These are phyloP conservation scores for Protonibea diacanthus DNA, from an alignment of 2,797 vertebrate genomes.

Conservation along the genomic window DNA sequence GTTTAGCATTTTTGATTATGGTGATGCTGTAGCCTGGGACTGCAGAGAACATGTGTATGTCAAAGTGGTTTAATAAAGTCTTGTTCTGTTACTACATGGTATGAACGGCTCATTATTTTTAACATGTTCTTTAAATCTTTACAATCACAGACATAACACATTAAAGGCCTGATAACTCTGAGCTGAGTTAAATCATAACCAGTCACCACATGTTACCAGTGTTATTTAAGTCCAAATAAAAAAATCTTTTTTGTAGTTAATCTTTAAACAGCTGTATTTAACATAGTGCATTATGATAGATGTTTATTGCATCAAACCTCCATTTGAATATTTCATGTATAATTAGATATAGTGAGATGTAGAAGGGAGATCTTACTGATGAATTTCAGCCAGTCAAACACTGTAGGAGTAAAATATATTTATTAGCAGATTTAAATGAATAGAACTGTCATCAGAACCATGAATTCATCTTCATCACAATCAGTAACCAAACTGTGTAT, in stretches of 20 bases:
- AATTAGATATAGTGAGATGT: background rate
- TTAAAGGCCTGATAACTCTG: background rate
- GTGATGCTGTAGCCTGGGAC: conserved; percentile 66
- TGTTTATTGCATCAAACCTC: background rate
- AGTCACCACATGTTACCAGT: background rate
- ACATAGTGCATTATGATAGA: background rate
- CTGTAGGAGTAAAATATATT: conserved; percentile 28
- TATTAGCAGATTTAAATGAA: conserved; percentile 38
- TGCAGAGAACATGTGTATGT: conserved; percentile 65
- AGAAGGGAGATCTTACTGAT: background rate
- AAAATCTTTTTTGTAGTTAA: no score
- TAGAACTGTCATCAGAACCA: background rate
- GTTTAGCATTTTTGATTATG: conserved; percentile 65
- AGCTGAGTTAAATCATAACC: no score
- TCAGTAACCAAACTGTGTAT: background rate
- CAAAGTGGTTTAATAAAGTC: conserved; percentile 78
- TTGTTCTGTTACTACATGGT: conserved; percentile 41
- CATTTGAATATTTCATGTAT: background rate
- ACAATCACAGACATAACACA: background rate
- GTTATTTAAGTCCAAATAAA: background rate
- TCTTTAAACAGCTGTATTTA: background rate
- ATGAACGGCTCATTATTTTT: background rate
- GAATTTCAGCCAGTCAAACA: background rate
- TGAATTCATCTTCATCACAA: background rate
- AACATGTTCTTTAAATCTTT: background rate